Base-by-base conservation (phyloP, 2,888 invertebrate genomes). In the Calliopum simillimum region DNA sequence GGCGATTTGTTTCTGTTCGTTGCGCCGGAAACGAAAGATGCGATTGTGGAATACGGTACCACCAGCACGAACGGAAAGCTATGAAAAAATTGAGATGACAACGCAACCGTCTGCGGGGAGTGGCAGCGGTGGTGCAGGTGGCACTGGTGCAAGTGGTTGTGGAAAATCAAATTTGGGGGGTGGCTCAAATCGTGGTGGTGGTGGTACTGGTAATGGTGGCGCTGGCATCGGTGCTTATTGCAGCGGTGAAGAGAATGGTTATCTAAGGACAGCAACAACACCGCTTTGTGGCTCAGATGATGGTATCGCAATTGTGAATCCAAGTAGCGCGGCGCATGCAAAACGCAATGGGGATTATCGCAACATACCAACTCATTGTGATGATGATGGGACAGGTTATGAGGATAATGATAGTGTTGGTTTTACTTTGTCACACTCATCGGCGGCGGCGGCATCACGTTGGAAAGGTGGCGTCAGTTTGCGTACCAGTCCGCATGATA, bases 51-150 rank as follows among this genome's bases (percentile, higher is more conserved):
- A 83, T 76, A 84, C 85, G 14, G 82, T 83, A 74, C 87, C 85
- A 25, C 84, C 87, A 21, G 85, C 87, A 13, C 86, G 88, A 73
- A 83, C 87, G 74, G 92, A 93, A 79, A 92, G 90, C 85, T 93
- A 93, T 81, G 93, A 93, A 83, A 94, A 93, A 87, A 93, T 94
- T 76, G 93, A 93, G 82, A 89, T 92, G 88, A 82, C 84, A 67
- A 91, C 90, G 83, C 89, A 90, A 77, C 89, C 88, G 76, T 80
- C 83, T 51, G 87, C 87, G 76, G 75, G 73, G 33, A 73, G 56
- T 11, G 71, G 69, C 14, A 69, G 71, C 33, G 25, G 59, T n/a
- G 63, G 68, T 16, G 75, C 13, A 14, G 68, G 70, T 64, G 71
- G 33, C 19, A 23, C 68, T 61, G 71, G 75, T 41, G 82, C 82